Evolutionary conservation across 2,113 vertebrate species (phyloP).

Genomic region (Emydura subglobosa): DNA sequence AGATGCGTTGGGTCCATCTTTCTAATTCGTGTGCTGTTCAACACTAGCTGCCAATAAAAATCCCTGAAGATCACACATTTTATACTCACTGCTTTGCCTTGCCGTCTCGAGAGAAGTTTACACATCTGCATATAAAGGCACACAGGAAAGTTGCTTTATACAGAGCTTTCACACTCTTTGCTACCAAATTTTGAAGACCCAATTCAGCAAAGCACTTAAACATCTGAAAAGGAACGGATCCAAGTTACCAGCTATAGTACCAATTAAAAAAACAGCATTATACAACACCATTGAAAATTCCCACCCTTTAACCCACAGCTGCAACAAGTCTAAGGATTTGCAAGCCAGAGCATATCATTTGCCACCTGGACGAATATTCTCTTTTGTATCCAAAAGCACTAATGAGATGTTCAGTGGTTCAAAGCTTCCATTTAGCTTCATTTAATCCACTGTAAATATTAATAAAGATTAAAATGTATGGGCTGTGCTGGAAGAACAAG

Average conservation of each 20-base stretch:
- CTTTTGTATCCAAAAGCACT: background rate
- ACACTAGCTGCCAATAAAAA: background rate
- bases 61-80: background rate
- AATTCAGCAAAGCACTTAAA: background rate
- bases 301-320: background rate
- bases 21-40: background rate
- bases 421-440: background rate
- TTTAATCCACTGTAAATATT: background rate
- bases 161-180: background rate
- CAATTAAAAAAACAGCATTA: background rate
- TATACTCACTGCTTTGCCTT: background rate
- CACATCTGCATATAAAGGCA: background rate
- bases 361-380: background rate
- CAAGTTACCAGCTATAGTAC: background rate
- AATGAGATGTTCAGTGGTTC: background rate
- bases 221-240: background rate
- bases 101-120: background rate
- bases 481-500: background rate
- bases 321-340: background rate
- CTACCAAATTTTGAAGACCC: background rate
- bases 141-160: background rate
- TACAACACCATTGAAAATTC: background rate
- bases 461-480: background rate
- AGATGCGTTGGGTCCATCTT: background rate
- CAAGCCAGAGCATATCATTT: background rate